Conservation (phyloP, 2,797 vertebrate genomes). For the Falco concolor region DNA sequence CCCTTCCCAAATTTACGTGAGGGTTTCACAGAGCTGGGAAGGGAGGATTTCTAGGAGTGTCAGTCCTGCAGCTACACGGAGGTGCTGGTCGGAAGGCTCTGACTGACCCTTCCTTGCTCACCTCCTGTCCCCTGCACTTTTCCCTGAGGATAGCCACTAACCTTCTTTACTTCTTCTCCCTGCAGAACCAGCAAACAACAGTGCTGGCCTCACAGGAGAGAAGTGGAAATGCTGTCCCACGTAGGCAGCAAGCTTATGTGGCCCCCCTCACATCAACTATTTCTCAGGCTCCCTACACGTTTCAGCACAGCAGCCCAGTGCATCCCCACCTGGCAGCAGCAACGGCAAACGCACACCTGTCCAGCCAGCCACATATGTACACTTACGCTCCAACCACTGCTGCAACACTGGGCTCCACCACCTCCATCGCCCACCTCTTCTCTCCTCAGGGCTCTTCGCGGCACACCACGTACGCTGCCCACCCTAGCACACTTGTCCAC, state of each 20-base stretch:
- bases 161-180: background rate
- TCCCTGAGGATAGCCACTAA: background rate
- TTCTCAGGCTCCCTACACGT: constrained; percentile 88
- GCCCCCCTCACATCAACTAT: constrained; percentile 79
- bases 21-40: background rate
- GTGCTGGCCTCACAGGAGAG: constrained; percentile 85
- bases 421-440: constrained; percentile 90
- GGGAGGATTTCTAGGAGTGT: background rate
- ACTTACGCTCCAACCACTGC: constrained; percentile 87
- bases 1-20: background rate
- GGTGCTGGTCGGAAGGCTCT: background rate
- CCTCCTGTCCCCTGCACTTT: background rate
- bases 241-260: constrained; percentile 88
- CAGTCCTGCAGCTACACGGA: background rate
- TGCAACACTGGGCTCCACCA: constrained; percentile 90
- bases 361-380: constrained; percentile 85
- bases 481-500: constrained; percentile 90
- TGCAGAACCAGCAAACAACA: constrained; percentile 85
- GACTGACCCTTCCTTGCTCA: background rate
- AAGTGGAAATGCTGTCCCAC: constrained; percentile 76
- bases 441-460: constrained; percentile 83
- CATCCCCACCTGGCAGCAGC: constrained; percentile 85
- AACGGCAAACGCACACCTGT: constrained; percentile 78
- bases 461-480: constrained; percentile 79
- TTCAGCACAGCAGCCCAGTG: constrained; percentile 85